A percentile compares a stretch with the other conserved stretches of the same genome.
Evolutionary conservation across 2,113 vertebrate genomes (phyloP).

Genomic region (Grammomys surdaster): DNA sequence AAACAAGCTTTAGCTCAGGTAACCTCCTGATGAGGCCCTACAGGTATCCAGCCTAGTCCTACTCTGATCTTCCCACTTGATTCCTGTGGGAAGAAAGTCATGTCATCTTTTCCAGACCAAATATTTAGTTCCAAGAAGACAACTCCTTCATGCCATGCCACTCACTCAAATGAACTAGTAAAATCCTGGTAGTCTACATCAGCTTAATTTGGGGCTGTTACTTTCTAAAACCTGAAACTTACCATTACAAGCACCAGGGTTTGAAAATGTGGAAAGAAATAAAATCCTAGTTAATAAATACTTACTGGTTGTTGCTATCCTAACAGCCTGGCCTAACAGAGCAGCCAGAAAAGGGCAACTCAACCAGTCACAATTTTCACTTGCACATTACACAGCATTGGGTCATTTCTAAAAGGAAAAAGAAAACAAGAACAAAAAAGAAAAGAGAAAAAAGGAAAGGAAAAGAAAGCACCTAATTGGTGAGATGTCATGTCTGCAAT

Average conservation of each 20-base stretch:
- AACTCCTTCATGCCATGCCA: background rate
- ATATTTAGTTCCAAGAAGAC: background rate
- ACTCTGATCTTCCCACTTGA: background rate
- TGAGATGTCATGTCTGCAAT: background rate
- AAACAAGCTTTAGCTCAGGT: background rate
- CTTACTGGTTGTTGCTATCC: background rate
- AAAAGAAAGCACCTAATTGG: background rate
- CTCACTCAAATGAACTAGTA: background rate
- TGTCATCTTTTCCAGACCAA: constrained; percentile 20
- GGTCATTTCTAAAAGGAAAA: background rate
- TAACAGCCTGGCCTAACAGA: background rate
- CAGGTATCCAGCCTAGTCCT: background rate
- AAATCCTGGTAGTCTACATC: background rate
- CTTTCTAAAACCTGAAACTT: constrained; percentile 46
- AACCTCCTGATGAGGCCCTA: background rate
- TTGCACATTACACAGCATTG: background rate
- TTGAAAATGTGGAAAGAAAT: background rate
- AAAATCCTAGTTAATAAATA: constrained; percentile 23
- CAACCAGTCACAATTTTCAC: constrained; percentile 22
- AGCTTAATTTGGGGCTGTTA: background rate
- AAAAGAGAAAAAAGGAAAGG: background rate
- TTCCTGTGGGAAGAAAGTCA: constrained; percentile 23
- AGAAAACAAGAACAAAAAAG: background rate
- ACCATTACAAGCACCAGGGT: background rate
- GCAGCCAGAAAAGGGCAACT: background rate